A percentile compares a stretch with the other conserved stretches of the same genome.
Conservation (phyloP, 23 tunicate species). For the Phallusia fumigata region DNA sequence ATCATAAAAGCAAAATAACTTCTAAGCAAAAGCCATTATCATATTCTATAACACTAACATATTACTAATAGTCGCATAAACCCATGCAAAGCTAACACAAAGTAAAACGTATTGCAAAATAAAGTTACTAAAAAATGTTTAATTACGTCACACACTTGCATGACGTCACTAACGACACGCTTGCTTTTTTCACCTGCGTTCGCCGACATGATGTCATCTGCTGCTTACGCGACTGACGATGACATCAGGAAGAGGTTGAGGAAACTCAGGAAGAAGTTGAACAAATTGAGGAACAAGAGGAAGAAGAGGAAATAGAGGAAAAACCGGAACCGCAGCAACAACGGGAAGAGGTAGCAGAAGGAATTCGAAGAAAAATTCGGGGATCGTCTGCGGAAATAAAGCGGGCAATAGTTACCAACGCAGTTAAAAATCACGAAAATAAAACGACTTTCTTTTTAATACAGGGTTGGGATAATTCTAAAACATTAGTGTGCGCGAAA, state of each 20-base stretch:
- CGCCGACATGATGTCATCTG: constrained; percentile 2
- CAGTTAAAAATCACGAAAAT: no score
- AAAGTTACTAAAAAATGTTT: not conserved
- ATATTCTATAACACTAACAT: no score
- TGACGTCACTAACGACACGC: constrained; percentile 17
- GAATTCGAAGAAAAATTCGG: not conserved
- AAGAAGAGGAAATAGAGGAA: constrained; percentile 39
- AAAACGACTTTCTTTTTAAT: no score
- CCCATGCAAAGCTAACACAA: no score
- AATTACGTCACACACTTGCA: not conserved
- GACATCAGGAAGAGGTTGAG: constrained; percentile 5
- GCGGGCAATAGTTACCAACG: no score
- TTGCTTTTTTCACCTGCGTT: not conserved
- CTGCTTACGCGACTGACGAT: not conserved
- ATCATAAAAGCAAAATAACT: no score
- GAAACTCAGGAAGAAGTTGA: constrained; percentile 20
- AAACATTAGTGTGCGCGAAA: no score
- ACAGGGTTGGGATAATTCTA: no score
- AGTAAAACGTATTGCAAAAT: no score
- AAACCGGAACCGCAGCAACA: constrained; percentile 33
- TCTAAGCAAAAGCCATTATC: no score
- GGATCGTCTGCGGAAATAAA: no score
- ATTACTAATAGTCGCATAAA: no score
- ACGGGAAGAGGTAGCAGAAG: constrained; percentile 17
- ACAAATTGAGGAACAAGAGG: constrained; percentile 33